Base-by-base conservation (phyloP, 2,888 invertebrate species). In the Uloborus plumipes region DNA sequence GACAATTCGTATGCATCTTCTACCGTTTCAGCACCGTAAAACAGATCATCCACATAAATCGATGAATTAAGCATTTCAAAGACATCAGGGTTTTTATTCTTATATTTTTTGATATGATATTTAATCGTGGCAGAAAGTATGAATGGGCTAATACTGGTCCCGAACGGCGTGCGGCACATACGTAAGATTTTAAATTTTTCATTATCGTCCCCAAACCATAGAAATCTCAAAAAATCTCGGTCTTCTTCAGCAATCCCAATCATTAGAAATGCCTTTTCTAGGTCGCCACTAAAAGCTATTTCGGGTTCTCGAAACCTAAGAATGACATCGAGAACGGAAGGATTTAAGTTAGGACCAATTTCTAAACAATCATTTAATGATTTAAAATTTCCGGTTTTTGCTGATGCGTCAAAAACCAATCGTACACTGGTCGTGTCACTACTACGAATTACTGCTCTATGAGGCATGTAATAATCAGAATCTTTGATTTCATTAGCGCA, bases 281-380 rank as follows among this genome's bases (percentile, higher is more conserved):
- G 62, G n/a, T 73, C 72, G n/a, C 31, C 72, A 22, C 22, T 51
- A 73, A 73, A 73, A 2, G 49, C 70, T 31, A 70, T 20, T 49
- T 58, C 31, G 20, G 39, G 58, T 18, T 26, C 16, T 6, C 59
- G 47, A 70, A 70, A 70, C 59, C 59, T 58, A 6, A 70, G 47
- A 59, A 70, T 70, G 15, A 59, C 14, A 31, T 70, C 53, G 14
- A 70, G 49, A 4, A 70, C 9, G 14, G 47, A 13, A 9, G 58
- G 55, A 53, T 70, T 59, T 16, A 70, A 59, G 18, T 59, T 59
- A 20, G 59, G 59, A 4, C 70, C 13, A 6, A 16, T 13, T 22
- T n/a, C 14, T 62, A 22, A 49, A 47, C n/a, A 39, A 13, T 70
- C 59, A 59, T 58, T 70, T 20, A 70, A 31, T 0, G 59, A 59